These are phyloP conservation scores for Dermatemys mawii DNA, from an alignment of 2,113 vertebrate species.

Conservation along the genomic window DNA sequence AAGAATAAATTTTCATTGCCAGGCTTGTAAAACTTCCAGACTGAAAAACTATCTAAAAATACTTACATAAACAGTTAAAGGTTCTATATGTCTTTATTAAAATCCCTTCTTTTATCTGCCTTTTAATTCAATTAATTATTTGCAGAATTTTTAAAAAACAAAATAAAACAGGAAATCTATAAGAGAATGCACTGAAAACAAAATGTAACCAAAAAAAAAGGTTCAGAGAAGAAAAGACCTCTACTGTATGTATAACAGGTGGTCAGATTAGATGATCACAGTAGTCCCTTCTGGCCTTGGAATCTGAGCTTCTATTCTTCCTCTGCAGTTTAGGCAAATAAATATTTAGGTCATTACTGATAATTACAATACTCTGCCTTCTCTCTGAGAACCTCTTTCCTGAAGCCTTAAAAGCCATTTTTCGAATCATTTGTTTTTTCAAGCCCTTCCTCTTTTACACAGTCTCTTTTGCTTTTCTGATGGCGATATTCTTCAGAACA, in stretches of 20 bases:
- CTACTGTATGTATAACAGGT: background rate
- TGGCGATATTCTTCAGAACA: conserved; percentile 16
- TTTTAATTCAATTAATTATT: background rate
- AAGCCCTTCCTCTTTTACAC: background rate
- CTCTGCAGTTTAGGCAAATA: background rate
- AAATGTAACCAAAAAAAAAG: background rate
- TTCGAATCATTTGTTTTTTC: background rate
- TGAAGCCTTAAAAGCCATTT: background rate
- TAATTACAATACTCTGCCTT: background rate
- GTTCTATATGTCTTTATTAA: background rate
- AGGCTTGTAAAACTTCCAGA: background rate
- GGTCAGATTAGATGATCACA: background rate
- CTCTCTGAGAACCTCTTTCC: background rate
- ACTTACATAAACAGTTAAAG: background rate
- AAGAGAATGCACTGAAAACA: background rate
- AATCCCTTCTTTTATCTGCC: background rate
- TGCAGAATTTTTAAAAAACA: background rate
- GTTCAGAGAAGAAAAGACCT: background rate
- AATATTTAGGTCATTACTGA: fast-evolving
- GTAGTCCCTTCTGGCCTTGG: background rate
- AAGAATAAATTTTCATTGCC: background rate
- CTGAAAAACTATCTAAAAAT: background rate
- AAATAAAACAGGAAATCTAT: background rate
- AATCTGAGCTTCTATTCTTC: background rate
- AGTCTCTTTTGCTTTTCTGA: conserved; percentile 25